Evolutionary conservation across 92 coral and sea anemone genomes (phyloP).

Genomic region (Pocillopora meandrina): DNA sequence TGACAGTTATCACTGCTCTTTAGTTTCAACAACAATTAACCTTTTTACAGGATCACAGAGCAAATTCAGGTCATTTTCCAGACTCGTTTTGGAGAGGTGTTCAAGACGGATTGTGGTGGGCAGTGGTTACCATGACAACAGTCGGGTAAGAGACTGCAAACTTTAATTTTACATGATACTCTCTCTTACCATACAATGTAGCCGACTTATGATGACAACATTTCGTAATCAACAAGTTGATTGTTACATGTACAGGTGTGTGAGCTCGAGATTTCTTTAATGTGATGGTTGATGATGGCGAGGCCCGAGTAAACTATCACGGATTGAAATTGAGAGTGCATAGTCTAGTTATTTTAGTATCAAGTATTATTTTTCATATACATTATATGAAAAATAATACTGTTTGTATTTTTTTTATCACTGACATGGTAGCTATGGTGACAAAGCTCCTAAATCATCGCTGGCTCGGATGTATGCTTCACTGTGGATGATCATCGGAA

Average conservation of each 20-base stretch:
- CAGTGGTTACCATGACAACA: slow-evolving; percentile 23
- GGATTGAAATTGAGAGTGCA: too few species aligned
- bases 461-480: slow-evolving; percentile 23
- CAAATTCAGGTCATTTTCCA: slow-evolving; percentile 17
- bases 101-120: slow-evolving; percentile 21
- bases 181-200: too few species aligned
- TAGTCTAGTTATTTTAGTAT: too few species aligned
- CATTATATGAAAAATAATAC: too few species aligned
- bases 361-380: too few species aligned
- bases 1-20: not conserved
- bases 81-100: slow-evolving; percentile 5
- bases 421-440: slow-evolving; percentile 5
- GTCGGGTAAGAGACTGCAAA: slow-evolving; percentile 1
- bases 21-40: not conserved
- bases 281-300: too few species aligned
- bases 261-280: not conserved
- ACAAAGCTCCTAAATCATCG: slow-evolving; percentile 2
- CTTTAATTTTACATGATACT: too few species aligned
- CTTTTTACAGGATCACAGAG: slow-evolving; percentile 13
- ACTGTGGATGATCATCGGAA: slow-evolving; percentile 25
- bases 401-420: not conserved
- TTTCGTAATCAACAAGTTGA: too few species aligned
- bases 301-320: too few species aligned
- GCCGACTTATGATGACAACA: too few species aligned
- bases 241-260: not conserved